These are phyloP conservation scores for Drosophila erecta DNA, from an alignment of 1,140 invertebrate species.

Conservation along the genomic window DNA sequence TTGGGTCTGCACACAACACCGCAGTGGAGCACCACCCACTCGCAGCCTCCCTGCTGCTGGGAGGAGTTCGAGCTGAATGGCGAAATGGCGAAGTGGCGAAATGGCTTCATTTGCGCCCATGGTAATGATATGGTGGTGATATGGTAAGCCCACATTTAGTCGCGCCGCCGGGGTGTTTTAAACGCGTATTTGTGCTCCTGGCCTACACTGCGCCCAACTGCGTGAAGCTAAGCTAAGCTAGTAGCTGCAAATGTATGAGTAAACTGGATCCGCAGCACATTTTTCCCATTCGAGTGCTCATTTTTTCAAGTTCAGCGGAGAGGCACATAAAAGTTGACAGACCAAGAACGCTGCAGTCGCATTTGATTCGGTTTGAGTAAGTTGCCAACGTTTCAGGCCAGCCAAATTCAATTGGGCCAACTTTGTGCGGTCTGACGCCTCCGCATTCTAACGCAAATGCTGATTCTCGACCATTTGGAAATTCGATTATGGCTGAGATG, in stretches of 20 bases:
- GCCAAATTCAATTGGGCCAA: conserved; percentile 58
- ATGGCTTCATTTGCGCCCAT: conserved; percentile 67
- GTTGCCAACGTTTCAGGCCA: conserved; percentile 6
- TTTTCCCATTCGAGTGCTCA: no score
- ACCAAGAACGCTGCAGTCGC: conserved; percentile 3
- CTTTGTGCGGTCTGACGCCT: conserved; percentile 56
- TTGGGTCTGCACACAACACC: conserved; percentile 36
- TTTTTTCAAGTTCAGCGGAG: not conserved
- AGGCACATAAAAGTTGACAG: conserved; percentile 13
- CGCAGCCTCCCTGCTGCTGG: not conserved
- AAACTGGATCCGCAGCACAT: no score
- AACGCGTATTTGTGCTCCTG: conserved; percentile 30
- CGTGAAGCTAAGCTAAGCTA: not conserved
- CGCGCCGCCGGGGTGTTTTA: conserved; percentile 18
- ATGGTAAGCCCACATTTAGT: conserved; percentile 11
- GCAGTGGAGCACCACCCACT: not conserved
- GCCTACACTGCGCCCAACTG: conserved; percentile 9
- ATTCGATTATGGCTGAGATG: conserved; percentile 37
- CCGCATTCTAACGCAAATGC: conserved; percentile 57
- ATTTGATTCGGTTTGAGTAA: conserved; percentile 2
- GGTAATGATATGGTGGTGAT: conserved; percentile 48
- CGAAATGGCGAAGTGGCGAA: conserved; percentile 30
- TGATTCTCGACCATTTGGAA: conserved; percentile 35
- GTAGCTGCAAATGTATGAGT: no score
- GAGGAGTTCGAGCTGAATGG: conserved; percentile 34